These are phyloP conservation scores for Lapara coniferarum DNA, from an alignment of 2,888 invertebrate genomes.

Conservation along the genomic window DNA sequence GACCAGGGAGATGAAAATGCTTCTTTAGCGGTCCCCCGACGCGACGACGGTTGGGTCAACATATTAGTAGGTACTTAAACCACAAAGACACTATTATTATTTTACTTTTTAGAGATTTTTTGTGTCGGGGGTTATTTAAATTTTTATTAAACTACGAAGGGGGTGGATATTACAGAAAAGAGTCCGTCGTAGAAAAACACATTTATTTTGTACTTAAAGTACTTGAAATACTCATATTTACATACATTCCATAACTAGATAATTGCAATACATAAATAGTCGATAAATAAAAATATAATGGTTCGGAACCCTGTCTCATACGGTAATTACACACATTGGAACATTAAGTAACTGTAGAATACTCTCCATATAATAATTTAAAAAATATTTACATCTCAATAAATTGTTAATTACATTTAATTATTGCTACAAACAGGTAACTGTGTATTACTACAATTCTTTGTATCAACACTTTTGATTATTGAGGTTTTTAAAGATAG, in stretches of 20 bases:
- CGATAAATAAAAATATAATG: conserved; percentile 13
- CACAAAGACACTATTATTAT: too few relatives aligned
- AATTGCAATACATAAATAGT: conserved; percentile 33
- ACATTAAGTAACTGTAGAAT: conserved; percentile 52
- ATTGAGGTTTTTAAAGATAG: neutral
- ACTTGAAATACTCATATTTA: conserved; percentile 63
- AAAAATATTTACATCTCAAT: conserved; percentile 37
- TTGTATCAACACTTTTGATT: conserved; percentile 7
- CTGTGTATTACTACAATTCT: conserved; percentile 29
- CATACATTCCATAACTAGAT: conserved; percentile 39
- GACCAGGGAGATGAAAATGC: too few relatives aligned
- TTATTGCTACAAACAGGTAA: conserved; percentile 45
- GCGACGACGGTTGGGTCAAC: too few relatives aligned
- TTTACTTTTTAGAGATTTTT: too few relatives aligned
- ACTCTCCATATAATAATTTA: conserved; percentile 35
- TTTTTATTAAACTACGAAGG: neutral
- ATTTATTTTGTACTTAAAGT: conserved; percentile 69
- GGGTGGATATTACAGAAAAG: conserved; percentile 30
- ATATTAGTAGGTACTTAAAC: too few relatives aligned
- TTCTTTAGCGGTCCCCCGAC: too few relatives aligned
- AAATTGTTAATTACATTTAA: conserved; percentile 28
- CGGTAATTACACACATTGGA: conserved; percentile 52
- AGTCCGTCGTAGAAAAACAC: conserved; percentile 52
- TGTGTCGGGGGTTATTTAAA: too few relatives aligned
- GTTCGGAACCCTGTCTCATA: conserved; percentile 53